These are phyloP conservation scores for Automeris io DNA, from an alignment of 2,888 invertebrate genomes.

Conservation along the genomic window DNA sequence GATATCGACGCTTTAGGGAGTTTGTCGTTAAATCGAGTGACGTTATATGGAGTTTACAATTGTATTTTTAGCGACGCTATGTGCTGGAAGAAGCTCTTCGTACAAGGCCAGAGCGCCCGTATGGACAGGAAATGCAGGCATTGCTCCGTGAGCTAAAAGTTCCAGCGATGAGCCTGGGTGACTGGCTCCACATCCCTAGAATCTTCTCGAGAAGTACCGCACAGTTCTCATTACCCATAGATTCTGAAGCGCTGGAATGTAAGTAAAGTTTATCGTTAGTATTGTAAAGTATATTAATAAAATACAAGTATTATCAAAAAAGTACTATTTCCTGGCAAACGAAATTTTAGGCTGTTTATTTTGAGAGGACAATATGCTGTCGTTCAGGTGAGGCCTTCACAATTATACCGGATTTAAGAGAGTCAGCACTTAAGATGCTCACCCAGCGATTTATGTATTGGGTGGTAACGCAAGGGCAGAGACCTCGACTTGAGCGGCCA, in stretches of 20 bases:
- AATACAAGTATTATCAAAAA: too few relatives aligned
- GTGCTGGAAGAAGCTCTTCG: conserved; percentile 83
- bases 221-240: conserved; percentile 85
- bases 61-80: conserved; percentile 72
- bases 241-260: conserved; percentile 57
- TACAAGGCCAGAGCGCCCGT: conserved; percentile 57
- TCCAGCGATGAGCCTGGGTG: conserved; percentile 69
- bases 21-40: background rate
- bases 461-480: too few relatives aligned
- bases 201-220: conserved; percentile 86
- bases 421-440: too few relatives aligned
- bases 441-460: too few relatives aligned
- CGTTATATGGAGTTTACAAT: background rate
- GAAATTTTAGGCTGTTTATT: too few relatives aligned
- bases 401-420: too few relatives aligned
- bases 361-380: too few relatives aligned
- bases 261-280: conserved; percentile 5
- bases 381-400: too few relatives aligned
- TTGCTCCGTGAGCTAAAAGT: conserved; percentile 68
- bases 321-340: too few relatives aligned
- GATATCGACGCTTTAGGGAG: too few relatives aligned
- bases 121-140: conserved; percentile 68
- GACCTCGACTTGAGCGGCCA: too few relatives aligned
- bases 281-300: too few relatives aligned
- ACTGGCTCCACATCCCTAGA: conserved; percentile 82